Conservation (phyloP, 2,888 invertebrate genomes). For the Clistopyga incitator region DNA sequence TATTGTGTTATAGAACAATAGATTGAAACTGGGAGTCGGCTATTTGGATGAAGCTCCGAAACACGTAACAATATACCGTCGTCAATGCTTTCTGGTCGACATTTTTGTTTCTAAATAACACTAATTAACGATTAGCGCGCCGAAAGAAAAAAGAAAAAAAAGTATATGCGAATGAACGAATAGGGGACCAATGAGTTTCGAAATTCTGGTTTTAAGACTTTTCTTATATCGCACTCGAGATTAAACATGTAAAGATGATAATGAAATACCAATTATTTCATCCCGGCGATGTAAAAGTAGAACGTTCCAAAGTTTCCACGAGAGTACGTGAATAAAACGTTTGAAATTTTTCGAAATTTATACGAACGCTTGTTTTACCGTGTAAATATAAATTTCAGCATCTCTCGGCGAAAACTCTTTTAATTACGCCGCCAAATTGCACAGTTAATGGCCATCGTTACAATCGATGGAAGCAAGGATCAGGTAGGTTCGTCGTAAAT, state of each 20-base stretch:
- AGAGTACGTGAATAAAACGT: slow-evolving; percentile 52
- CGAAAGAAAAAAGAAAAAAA: slow-evolving; percentile 15
- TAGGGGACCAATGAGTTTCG: slow-evolving; percentile 58
- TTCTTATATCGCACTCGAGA: slow-evolving; percentile 40
- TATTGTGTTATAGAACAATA: slow-evolving; percentile 51
- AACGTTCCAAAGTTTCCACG: slow-evolving; percentile 37
- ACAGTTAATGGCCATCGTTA: not conserved
- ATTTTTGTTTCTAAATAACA: slow-evolving; percentile 9
- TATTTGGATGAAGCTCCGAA: slow-evolving; percentile 7
- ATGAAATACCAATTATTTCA: slow-evolving; percentile 30
- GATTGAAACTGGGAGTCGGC: slow-evolving; percentile 31
- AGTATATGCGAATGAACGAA: slow-evolving; percentile 46
- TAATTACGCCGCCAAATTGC: not conserved
- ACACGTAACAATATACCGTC: slow-evolving; percentile 20
- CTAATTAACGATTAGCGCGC: slow-evolving; percentile 24
- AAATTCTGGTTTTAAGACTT: slow-evolving; percentile 52
- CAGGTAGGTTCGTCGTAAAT: slow-evolving; percentile 47
- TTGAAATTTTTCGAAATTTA: slow-evolving; percentile 47
- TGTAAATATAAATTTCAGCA: slow-evolving; percentile 20
- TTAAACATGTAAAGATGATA: slow-evolving; percentile 35
- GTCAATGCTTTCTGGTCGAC: slow-evolving; percentile 45
- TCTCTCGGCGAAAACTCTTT: not conserved
- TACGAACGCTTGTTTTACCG: slow-evolving; percentile 25
- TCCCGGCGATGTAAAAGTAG: slow-evolving; percentile 44
- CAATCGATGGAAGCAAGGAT: not conserved